Evolutionary conservation across 2,797 vertebrate genomes (phyloP).

Genomic region (Dendrocincla fuliginosa): DNA sequence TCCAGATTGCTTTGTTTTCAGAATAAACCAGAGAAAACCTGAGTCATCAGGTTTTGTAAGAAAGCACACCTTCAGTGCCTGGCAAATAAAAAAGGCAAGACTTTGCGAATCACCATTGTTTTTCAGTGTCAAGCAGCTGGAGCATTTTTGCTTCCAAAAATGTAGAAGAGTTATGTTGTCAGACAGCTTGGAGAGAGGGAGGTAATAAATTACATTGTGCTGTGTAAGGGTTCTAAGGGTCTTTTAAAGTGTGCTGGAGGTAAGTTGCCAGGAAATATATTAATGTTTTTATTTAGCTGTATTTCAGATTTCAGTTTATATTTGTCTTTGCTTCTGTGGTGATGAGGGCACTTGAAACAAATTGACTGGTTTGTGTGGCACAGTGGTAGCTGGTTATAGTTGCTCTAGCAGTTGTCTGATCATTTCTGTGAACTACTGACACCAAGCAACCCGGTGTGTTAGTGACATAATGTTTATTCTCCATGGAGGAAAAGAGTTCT

Average conservation of each 20-base stretch:
- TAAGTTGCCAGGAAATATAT: not conserved
- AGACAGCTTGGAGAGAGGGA: not conserved
- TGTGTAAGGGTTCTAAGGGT: not conserved
- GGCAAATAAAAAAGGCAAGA: conserved; percentile 19
- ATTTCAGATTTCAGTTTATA: not conserved
- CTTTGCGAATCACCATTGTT: not conserved
- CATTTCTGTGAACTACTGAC: not conserved
- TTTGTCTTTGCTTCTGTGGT: not conserved
- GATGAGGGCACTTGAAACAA: not conserved
- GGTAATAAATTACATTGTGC: not conserved
- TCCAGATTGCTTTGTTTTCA: not conserved
- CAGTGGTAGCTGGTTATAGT: not conserved
- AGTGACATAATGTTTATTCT: not conserved
- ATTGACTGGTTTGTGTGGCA: not conserved
- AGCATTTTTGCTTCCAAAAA: conserved; percentile 23
- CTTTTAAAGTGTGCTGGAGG: not conserved
- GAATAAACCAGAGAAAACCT: not conserved
- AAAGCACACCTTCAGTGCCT: not conserved
- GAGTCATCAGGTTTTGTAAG: not conserved
- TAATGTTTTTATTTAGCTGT: conserved; percentile 8
- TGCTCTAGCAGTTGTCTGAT: not conserved
- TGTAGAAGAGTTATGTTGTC: not conserved
- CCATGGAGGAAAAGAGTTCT: not conserved
- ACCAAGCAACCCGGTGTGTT: not conserved
- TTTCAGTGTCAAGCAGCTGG: conserved; percentile 3